Evolutionary conservation across 64 coral and sea anemone species (phyloP), one percentile per base, ranked within the genome.

Genomic region (Montipora cactus): DNA sequence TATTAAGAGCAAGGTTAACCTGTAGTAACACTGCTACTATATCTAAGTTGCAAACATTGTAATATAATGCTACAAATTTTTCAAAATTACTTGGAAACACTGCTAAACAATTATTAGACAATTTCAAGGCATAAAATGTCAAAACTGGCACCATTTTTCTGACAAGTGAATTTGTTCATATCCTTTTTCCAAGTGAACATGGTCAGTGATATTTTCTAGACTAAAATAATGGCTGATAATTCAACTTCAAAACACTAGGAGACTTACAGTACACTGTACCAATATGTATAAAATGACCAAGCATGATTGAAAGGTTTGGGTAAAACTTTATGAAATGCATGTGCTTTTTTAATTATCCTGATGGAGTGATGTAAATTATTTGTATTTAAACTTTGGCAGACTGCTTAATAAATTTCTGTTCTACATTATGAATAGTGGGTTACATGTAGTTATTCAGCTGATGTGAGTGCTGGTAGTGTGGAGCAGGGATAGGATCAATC

Each of bases 201-300:
- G 67, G 67, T 71, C 67, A 71, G 67, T 71, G 67, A 71, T 71
- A 71, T 71, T 71, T 71, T 71, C 67, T 71, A 71, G 67, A 71
- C 4, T 19, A 71, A 71, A 71, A 19, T 71, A 71, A 71, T 71
- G 67, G 67, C 67, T 71, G 67, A 16, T 71, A 71, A 71, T 71
- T 71, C 67, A 71, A 71, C 67, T 71, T 71, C 8, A 71, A 71
- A 71, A 7, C 67, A 5, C 67, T 71, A 71, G 20, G 67, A 71
- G 4, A 71, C 67, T 71, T 71, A 71, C 67, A 71, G 67, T 71
- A 71, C 67, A 71, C 67, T 71, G 4, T 71, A 19, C 67, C 67
- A 71, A 71, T 14, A 71, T 22, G 67, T 71, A 71, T 71, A 71
- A 71, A 71, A 71, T 71, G 67, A 71, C 67, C 67, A 19, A 71